Evolutionary conservation across 2,113 vertebrate species (phyloP), one percentile per base, ranked within the genome.

Genomic region (Archocentrus centrarchus): DNA sequence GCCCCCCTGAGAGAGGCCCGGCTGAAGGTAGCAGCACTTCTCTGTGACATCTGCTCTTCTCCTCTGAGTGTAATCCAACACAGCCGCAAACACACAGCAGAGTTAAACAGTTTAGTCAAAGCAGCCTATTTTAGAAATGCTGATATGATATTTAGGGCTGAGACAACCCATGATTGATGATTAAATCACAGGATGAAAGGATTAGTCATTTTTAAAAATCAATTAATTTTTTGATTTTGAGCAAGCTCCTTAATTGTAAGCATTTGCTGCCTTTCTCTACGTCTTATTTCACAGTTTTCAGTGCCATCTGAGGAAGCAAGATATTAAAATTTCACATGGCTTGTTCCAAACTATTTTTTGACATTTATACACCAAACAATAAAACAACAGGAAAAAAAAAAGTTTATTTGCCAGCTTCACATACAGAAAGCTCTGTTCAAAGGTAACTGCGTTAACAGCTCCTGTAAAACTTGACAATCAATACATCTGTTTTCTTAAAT

Each of bases 51-150:
- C 91, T 94, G 92, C 82, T 88, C 60, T n/a, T 80, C 82, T 93
- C 90, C 91, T 92, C 90, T 90, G 86, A 92, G 92, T 86, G 86
- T 90, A 93, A 94, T 86, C 76, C 87, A 91, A 91, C 87, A 89
- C 86, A 57, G 22, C 80, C 24, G 7, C 82, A 53, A 73, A 73
- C 53, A 77, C 55, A 70, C 84, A 86, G 22, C 62, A 53, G 53
- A 75, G 11, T 27, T 61, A 11, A 78, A 11, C 27, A 35, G 61
- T 62, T 41, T 60, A 44, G 47, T 80, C 77, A 76, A 77, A 83
- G 60, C 82, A 76, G 7, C 79, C 50, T 60, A 58, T 88, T 79
- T 22, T 86, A 83, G 60, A 77, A 59, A 79, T 68, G 41, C n/a
- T 75, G 24, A 89, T 73, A 15, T 79, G 53, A 62, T 37, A 20